Conservation (phyloP, 2,888 invertebrate genomes). For the Amorpha juglandis region DNA sequence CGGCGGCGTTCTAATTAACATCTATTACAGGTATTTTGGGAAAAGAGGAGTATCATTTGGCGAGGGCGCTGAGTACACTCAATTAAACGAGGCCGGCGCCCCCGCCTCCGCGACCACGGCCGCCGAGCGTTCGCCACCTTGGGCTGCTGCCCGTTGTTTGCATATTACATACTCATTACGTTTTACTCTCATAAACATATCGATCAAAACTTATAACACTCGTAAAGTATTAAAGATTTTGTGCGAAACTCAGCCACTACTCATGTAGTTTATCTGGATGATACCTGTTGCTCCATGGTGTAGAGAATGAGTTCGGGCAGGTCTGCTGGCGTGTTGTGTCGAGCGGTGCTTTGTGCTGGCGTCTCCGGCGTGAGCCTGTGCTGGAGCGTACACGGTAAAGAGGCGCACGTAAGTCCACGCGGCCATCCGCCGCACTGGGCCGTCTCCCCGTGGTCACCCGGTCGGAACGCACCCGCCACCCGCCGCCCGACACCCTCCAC, state of each 20-base stretch:
- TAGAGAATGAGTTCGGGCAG: neutral
- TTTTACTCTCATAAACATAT: neutral
- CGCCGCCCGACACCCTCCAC: conserved; percentile 64
- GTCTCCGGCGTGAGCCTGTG: conserved; percentile 35
- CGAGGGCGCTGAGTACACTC: conserved; percentile 82
- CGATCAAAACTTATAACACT: conserved; percentile 3
- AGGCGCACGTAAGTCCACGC: conserved; percentile 59
- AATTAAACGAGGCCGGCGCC: conserved; percentile 71
- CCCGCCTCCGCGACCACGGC: conserved; percentile 42
- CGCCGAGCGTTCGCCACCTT: neutral
- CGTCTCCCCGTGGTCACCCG: conserved; percentile 85
- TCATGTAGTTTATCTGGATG: neutral
- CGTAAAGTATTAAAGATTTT: neutral
- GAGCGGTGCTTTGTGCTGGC: conserved; percentile 5
- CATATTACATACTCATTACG: conserved; percentile 16
- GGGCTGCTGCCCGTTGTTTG: conserved; percentile 18
- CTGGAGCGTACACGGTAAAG: conserved; percentile 42
- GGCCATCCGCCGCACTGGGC: conserved; percentile 58
- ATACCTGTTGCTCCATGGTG: neutral
- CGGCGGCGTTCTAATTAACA: conserved; percentile 79
- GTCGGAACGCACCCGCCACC: conserved; percentile 71
- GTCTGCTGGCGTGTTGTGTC: neutral
- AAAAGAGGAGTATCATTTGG: conserved; percentile 80
- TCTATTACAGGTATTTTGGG: conserved; percentile 82
- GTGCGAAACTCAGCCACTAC: neutral